Conservation (phyloP, 2,113 vertebrate species). For the Rhabdomys dilectus region DNA sequence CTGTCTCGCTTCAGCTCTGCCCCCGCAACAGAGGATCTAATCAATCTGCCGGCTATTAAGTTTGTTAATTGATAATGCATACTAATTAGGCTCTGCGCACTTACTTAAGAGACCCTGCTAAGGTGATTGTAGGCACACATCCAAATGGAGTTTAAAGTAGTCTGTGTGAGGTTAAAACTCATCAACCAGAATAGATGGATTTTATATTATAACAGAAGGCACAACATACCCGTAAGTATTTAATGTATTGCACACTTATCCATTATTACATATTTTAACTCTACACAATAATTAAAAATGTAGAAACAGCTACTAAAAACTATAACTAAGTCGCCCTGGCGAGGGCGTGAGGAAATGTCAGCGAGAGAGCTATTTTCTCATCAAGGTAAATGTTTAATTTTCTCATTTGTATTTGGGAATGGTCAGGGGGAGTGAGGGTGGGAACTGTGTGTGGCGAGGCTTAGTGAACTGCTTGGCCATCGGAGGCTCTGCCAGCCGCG, state of each 20-base stretch:
- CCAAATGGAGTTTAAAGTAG: conserved; percentile 99
- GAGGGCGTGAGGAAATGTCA: conserved; percentile 60
- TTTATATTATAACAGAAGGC: conserved; percentile 94
- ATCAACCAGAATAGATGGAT: conserved; percentile 95
- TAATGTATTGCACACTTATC: conserved; percentile 89
- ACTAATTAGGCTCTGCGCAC: conserved; percentile 99
- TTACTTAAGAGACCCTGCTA: conserved; percentile 99
- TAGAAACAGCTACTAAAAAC: conserved; percentile 82
- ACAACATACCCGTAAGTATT: conserved; percentile 92
- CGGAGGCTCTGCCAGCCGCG: conserved; percentile 66
- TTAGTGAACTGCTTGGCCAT: conserved; percentile 76
- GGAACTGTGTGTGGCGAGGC: conserved; percentile 53
- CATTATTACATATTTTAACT: conserved; percentile 88
- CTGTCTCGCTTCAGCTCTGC: conserved; percentile 99
- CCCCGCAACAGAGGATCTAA: conserved; percentile 99
- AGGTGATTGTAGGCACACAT: conserved; percentile 99
- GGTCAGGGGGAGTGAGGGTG: conserved; percentile 57
- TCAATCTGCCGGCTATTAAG: conserved; percentile 99
- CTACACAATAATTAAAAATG: conserved; percentile 87
- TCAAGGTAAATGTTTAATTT: conserved; percentile 85
- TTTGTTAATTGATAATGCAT: conserved; percentile 99
- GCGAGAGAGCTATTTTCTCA: conserved; percentile 72
- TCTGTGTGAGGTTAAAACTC: conserved; percentile 99
- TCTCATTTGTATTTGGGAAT: conserved; percentile 78
- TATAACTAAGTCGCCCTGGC: conserved; percentile 74